These are phyloP conservation scores for Drosophila arizonae DNA, from an alignment of 1,140 invertebrate species.

Conservation along the genomic window DNA sequence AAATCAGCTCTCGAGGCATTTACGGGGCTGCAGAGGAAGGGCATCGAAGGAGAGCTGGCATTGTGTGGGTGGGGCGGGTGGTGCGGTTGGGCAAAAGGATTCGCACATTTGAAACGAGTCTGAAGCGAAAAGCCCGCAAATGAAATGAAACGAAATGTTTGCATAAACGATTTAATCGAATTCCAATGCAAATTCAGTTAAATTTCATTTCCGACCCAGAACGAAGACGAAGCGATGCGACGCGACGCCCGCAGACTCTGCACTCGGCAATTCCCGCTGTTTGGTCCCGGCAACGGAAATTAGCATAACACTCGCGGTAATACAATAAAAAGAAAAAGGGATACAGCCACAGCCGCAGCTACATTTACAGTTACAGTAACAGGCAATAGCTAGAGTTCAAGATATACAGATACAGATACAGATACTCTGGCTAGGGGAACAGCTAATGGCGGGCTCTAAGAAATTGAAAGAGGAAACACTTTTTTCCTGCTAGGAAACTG, in stretches of 20 bases:
- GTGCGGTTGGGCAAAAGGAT: constrained; percentile 52
- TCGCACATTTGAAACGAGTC: constrained; percentile 54
- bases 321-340: constrained; percentile 76
- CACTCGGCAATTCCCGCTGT: constrained; percentile 14
- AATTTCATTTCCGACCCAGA: constrained; percentile 79
- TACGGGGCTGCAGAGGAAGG: constrained; percentile 12
- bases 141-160: constrained; percentile 83
- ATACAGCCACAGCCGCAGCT: constrained; percentile 33
- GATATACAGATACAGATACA: constrained; percentile 47
- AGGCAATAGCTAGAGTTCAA: background rate
- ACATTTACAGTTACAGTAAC: constrained; percentile 10
- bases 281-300: constrained; percentile 70
- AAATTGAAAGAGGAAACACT: constrained; percentile 77
- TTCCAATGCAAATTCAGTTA: constrained; percentile 83
- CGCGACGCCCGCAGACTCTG: constrained; percentile 11
- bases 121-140: constrained; percentile 75
- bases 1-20: constrained; percentile 74
- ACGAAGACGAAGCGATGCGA: background rate
- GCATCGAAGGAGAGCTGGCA: constrained; percentile 30
- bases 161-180: constrained; percentile 83
- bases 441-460: constrained; percentile 46
- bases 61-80: constrained; percentile 6
- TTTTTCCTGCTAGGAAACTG: constrained; percentile 45
- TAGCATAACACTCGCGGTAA: constrained; percentile 81
- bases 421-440: constrained; percentile 10